A percentile compares a stretch with the other conserved stretches of the same genome.
phyloP scores from a whole-genome alignment of 2,113 vertebrate species.

The Gobiocypris rarus region DNA sequence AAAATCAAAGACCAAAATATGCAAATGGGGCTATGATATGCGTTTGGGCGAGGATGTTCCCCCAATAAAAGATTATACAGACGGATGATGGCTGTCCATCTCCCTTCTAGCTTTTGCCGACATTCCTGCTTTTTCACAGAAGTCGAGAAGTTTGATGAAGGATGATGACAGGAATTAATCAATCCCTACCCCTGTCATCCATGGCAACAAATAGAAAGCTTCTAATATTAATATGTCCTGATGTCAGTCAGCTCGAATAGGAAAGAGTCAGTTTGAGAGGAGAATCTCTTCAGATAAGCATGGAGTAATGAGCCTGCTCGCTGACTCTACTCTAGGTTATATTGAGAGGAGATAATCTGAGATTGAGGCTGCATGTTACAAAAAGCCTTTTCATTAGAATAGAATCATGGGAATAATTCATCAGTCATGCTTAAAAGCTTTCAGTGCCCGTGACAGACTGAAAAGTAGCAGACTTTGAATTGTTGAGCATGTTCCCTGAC shows the following conservation, averaged over 20 bases:
- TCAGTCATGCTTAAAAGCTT: constrained; percentile 17
- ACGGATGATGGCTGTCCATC: constrained; percentile 42
- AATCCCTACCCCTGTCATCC: constrained; percentile 40
- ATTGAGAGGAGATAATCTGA: constrained; percentile 25
- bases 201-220: constrained; percentile 31
- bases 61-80: constrained; percentile 35
- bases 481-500: constrained; percentile 3
- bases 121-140: constrained; percentile 10
- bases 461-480: constrained; percentile 5
- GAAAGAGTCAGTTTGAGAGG: constrained; percentile 1
- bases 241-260: constrained; percentile 16
- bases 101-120: constrained; percentile 23
- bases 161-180: constrained; percentile 50
- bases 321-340: constrained; percentile 27
- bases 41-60: constrained; percentile 7
- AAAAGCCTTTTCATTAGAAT: constrained; percentile 34
- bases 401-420: constrained; percentile 13
- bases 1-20: constrained; percentile 56
- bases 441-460: constrained; percentile 7
- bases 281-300: constrained; percentile 44
- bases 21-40: constrained; percentile 48
- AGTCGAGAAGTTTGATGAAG: constrained; percentile 17
- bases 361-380: constrained; percentile 12
- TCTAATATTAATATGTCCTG: constrained; percentile 44
- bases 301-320: constrained; percentile 42